Evolutionary conservation across 2,797 vertebrate species (phyloP), one percentile per base, ranked within the genome.

Genomic region (Manis javanica): DNA sequence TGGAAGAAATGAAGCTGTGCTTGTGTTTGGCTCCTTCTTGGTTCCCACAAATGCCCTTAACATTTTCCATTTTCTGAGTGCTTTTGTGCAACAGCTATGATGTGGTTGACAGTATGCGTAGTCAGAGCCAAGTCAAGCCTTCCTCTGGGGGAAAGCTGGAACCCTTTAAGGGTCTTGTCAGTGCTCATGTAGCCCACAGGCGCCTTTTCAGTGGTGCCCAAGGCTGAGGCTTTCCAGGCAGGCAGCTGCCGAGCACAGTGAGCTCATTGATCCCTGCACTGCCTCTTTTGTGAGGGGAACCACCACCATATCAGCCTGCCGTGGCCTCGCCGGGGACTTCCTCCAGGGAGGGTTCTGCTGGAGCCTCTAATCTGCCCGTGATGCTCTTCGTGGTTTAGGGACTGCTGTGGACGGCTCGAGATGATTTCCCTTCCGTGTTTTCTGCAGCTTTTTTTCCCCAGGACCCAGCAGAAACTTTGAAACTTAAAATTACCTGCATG

Each of bases 61-160:
- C 81, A 87, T 91, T 96, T 98, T 97, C 95, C 96, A 96, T 87
- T 93, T 92, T 96, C 92, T 92, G 92, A 96, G 91, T 0, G 1
- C 87, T 94, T 97, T 94, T 81, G 75, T 95, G 95, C 92, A 95
- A 91, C 26, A 78, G 87, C 96, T 97, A 23, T 97, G 95, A 98
- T 97, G 97, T 95, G 95, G 96, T 92, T 79, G 94, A 95, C 63
- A 79, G 94, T 77, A 79, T 92, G 92, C 86, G 82, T 61, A 94
- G 82, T 53, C 3, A 0, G 53, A 95, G 96, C 97, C 96, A 96
- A 98, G 94, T 95, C 63, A 95, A 96, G 96, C 97, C 83, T 94
- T 90, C 94, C 90, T 96, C 53, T 3, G 63, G 87, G 96, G 92
- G 57, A 92, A 95, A 96, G 77, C 92, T 96, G 90, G 96, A 94